Percentiles rank a stretch among this genome's conserved stretches.
phyloP scores from a whole-genome alignment of 1,140 invertebrate genomes.

The Leptinotarsa undecemlineata region DNA sequence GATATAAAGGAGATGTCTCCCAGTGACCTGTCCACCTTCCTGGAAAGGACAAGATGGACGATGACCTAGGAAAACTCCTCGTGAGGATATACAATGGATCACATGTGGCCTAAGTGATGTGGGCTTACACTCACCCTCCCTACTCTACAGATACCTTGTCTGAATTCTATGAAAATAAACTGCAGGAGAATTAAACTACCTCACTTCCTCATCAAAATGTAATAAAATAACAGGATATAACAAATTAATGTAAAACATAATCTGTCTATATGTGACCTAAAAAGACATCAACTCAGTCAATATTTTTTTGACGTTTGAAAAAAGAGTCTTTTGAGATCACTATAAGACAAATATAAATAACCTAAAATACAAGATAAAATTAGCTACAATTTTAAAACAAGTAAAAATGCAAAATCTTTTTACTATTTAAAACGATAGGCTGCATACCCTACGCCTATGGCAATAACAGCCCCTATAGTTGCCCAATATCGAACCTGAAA shows the following conservation, averaged over 20 bases:
- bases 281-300: too few species aligned
- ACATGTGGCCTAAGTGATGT: too few species aligned
- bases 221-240: background rate
- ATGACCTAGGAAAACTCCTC: too few species aligned
- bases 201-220: too few species aligned
- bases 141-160: too few species aligned
- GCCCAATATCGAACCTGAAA: constrained; percentile 62
- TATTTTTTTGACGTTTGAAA: background rate
- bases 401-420: background rate
- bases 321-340: background rate
- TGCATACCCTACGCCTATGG: constrained; percentile 63
- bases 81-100: too few species aligned
- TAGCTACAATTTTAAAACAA: background rate
- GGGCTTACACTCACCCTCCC: too few species aligned
- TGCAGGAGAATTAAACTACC: too few species aligned
- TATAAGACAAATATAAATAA: background rate
- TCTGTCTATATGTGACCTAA: background rate
- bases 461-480: constrained; percentile 62
- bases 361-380: background rate
- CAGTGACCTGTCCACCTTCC: too few species aligned
- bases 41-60: too few species aligned
- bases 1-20: too few species aligned
- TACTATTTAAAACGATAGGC: constrained; percentile 63
- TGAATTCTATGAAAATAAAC: too few species aligned
- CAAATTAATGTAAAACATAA: background rate